These are phyloP conservation scores for Taeniopygia guttata DNA, from an alignment of 2,797 vertebrate genomes.

Conservation along the genomic window DNA sequence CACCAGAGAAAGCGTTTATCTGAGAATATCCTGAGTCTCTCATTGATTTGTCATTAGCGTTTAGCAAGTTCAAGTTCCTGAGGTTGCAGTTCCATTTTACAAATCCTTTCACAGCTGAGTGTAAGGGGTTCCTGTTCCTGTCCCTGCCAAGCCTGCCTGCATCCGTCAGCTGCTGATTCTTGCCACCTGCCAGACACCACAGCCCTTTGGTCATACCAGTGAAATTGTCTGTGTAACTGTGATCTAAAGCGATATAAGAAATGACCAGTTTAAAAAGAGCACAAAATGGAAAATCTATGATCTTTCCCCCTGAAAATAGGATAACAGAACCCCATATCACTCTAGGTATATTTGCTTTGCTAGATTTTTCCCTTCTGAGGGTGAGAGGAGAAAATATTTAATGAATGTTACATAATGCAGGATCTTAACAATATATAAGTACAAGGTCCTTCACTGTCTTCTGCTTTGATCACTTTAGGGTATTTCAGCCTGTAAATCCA, in stretches of 20 bases:
- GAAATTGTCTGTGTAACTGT: not conserved
- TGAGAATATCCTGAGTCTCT: conserved; percentile 19
- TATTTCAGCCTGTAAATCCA: not conserved
- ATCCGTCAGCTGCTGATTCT: conserved; percentile 21
- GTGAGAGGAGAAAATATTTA: not conserved
- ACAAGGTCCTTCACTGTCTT: not conserved
- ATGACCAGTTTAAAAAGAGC: not conserved
- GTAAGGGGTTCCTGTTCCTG: conserved; percentile 6
- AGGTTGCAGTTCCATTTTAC: conserved; percentile 31
- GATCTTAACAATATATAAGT: not conserved
- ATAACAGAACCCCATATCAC: not conserved
- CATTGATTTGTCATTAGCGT: conserved; percentile 1
- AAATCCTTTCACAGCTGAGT: conserved; percentile 42
- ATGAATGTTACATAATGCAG: not conserved
- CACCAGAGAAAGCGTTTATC: conserved; percentile 2
- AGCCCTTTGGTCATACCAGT: not conserved
- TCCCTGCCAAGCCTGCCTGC: not conserved
- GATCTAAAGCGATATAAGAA: not conserved
- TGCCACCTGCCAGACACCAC: conserved; percentile 24
- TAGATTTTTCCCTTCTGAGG: not conserved
- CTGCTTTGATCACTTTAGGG: not conserved
- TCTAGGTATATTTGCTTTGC: not conserved
- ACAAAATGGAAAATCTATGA: rapidly evolving
- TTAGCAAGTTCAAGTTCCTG: conserved; percentile 34
- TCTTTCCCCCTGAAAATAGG: rapidly evolving